Evolutionary conservation across 2,797 vertebrate species (phyloP), one percentile per base, ranked within the genome.

Genomic region (Danio tinwini): DNA sequence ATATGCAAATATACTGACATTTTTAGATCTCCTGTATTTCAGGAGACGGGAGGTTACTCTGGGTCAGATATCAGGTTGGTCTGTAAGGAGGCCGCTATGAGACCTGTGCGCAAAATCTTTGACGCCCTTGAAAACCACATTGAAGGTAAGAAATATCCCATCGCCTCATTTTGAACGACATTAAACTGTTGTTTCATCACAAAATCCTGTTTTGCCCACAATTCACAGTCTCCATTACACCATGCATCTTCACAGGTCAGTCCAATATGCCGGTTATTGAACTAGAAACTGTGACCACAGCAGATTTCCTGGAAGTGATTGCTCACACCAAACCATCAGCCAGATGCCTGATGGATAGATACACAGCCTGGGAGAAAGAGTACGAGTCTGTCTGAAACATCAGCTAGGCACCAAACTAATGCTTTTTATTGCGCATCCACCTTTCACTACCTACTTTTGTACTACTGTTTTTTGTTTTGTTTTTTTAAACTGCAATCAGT

Each of bases 61-160:
- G 97, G 97, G 76, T 99, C 97, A 2, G 98, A 99, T 76, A 91
- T 98, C 55, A 95, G 93, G 84, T 82, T 99, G 1, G 95, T 96
- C 52, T 99, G 97, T 92, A 99, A 96, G 82, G 98, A 99, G 79
- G 95, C 97, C 1, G 96, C 97, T 29, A 99, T 99, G 97, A 93
- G 96, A 82, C 96, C 96, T 0, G 92, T 97, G 81, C 94, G 98
- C 78, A 98, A 98, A 88, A 95, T 99, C 81, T 96, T 99, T 53
- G 87, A 91, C 5, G 92, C 93, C 5, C 94, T 99, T 65, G 97
- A 99, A 91, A 95, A 92, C 39, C 93, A 95, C 61, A 89, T 90
- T 76, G 85, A 92, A 70, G 95, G 97, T 98, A 94, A 68, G 87
- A 62, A 17, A 55, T 45, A 65, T 62, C 45, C 49, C 61, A n/a